Percentiles rank a stretch among this genome's conserved stretches.
Conservation (phyloP, 1,140 invertebrate genomes). For the Drosophila persimilis region DNA sequence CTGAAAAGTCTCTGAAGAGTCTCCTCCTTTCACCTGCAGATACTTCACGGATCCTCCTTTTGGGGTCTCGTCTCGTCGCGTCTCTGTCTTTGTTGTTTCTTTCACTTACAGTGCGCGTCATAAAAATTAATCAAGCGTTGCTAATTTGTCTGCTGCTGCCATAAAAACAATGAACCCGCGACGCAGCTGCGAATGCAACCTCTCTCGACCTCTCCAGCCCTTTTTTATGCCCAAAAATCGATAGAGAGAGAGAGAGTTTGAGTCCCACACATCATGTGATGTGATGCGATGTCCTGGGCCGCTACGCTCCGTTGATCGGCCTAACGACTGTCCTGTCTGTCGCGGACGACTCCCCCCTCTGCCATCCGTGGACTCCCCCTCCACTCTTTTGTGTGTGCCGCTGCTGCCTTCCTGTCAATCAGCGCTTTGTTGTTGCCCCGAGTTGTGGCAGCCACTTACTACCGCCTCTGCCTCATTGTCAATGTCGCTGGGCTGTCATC, state of each 20-base stretch:
- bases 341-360: neutral
- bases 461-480: slow-evolving; percentile 74
- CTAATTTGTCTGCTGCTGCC: slow-evolving; percentile 68
- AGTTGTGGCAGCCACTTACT: slow-evolving; percentile 69
- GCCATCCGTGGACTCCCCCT: slow-evolving; percentile 18
- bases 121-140: slow-evolving; percentile 75
- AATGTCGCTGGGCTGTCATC: slow-evolving; percentile 64
- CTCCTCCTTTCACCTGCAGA: too few species aligned
- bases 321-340: slow-evolving; percentile 59
- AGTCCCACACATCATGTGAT: slow-evolving; percentile 40
- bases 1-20: too few species aligned
- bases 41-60: too few species aligned
- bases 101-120: slow-evolving; percentile 48
- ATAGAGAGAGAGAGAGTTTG: slow-evolving; percentile 44
- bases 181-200: slow-evolving; percentile 58
- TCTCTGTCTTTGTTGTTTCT: slow-evolving; percentile 34
- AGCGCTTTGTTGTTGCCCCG: slow-evolving; percentile 69
- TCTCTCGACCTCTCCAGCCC: neutral
- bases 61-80: too few species aligned
- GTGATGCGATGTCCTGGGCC: slow-evolving; percentile 46
- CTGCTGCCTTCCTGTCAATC: slow-evolving; percentile 69
- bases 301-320: slow-evolving; percentile 65
- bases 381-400: slow-evolving; percentile 11
- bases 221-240: slow-evolving; percentile 52
- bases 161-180: slow-evolving; percentile 10